These are phyloP conservation scores for Anguilla marmorata DNA, from an alignment of 2,797 vertebrate species.

Conservation along the genomic window DNA sequence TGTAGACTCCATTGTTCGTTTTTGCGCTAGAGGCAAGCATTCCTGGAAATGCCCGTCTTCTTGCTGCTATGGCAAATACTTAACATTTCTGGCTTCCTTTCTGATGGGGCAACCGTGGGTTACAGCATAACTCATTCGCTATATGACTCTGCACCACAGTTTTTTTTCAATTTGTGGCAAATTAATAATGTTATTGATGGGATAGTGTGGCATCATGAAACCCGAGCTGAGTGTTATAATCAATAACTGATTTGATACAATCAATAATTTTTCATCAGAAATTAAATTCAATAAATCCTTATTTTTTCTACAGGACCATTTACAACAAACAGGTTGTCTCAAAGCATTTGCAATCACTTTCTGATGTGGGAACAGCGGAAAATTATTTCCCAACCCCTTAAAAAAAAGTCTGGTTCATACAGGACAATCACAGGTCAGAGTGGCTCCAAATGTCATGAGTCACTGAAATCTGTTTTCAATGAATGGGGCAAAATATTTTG, in stretches of 20 bases:
- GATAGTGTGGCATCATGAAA: neutral
- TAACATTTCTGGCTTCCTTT: slow-evolving; percentile 27
- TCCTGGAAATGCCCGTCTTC: slow-evolving; percentile 5
- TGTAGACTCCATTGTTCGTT: slow-evolving; percentile 60
- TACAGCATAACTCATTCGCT: slow-evolving; percentile 75
- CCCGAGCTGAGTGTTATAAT: neutral
- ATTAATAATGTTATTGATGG: neutral
- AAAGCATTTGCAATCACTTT: too few relatives aligned
- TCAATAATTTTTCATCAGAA: neutral
- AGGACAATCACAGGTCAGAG: neutral
- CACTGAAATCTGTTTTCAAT: neutral
- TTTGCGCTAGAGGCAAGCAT: slow-evolving; percentile 36
- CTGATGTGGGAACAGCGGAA: neutral
- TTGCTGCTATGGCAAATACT: slow-evolving; percentile 39
- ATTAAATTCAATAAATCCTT: too few relatives aligned
- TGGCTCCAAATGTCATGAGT: neutral
- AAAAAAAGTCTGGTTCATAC: slow-evolving; percentile 56
- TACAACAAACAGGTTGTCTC: too few relatives aligned
- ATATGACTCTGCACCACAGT: neutral
- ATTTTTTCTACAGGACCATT: too few relatives aligned
- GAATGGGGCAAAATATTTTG: neutral
- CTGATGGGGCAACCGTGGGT: neutral
- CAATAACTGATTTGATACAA: neutral
- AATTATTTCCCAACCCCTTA: neutral
- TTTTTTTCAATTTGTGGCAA: neutral